A percentile compares a stretch with the other conserved stretches of the same genome.
phyloP scores from a whole-genome alignment of 1,140 invertebrate genomes.

The Drosophila sp. region DNA sequence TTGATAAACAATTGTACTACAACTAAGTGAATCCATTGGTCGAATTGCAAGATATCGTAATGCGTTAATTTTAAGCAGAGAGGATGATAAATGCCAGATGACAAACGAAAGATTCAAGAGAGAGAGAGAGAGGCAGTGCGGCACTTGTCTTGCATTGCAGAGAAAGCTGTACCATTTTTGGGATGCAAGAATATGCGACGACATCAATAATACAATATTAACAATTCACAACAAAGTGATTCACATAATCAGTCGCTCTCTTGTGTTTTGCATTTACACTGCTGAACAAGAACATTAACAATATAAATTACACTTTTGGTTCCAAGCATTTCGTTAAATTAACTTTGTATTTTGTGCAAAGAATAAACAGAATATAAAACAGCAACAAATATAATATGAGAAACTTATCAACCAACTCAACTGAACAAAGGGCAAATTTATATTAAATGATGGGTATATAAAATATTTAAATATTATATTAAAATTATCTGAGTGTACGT shows the following conservation, averaged over 20 bases:
- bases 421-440: constrained; percentile 61
- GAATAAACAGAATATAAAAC: constrained; percentile 4
- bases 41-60: constrained; percentile 13
- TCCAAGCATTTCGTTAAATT: constrained; percentile 31
- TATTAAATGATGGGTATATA: constrained; percentile 56
- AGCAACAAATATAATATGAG: constrained; percentile 7
- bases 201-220: constrained; percentile 3
- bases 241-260: not conserved
- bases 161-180: constrained; percentile 2
- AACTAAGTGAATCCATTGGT: constrained; percentile 9
- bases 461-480: constrained; percentile 58
- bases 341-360: constrained; percentile 12
- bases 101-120: constrained; percentile 12
- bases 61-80: constrained; percentile 16
- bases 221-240: not conserved
- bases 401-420: constrained; percentile 50
- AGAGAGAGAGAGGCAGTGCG: no score
- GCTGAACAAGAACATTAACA: constrained; percentile 18
- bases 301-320: constrained; percentile 18
- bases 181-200: not conserved
- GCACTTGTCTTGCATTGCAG: not conserved
- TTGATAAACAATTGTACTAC: constrained; percentile 55
- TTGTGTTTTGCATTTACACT: constrained; percentile 47
- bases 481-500: constrained; percentile 49
- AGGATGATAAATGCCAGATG: constrained; percentile 12